Conservation (phyloP, 2,797 vertebrate genomes). For the Chelon auratus region DNA sequence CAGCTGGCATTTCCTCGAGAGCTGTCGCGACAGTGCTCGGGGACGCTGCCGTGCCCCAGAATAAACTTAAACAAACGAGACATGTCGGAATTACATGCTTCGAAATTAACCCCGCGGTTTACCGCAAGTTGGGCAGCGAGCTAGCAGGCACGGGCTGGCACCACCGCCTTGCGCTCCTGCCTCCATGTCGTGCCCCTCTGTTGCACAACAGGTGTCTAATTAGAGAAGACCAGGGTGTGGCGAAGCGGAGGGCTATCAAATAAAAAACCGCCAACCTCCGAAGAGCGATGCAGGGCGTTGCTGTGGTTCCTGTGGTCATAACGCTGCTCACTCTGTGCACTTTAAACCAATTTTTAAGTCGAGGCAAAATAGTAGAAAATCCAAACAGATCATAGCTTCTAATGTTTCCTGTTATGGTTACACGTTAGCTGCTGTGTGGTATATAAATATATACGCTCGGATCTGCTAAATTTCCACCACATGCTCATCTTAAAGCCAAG, state of each 20-base stretch:
- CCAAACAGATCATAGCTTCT: conserved; percentile 42
- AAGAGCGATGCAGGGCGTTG: conserved; percentile 51
- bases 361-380: conserved; percentile 46
- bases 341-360: conserved; percentile 39
- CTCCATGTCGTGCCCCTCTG: conserved; percentile 48
- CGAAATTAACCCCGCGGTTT: conserved; percentile 69
- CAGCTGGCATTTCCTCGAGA: conserved; percentile 46
- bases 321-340: conserved; percentile 25
- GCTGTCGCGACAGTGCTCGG: conserved; percentile 53
- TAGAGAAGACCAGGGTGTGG: conserved; percentile 74
- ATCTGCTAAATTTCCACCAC: conserved; percentile 27
- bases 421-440: not conserved
- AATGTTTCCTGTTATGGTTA: conserved; percentile 44
- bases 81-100: conserved; percentile 77
- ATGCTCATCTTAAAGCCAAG: conserved; percentile 37
- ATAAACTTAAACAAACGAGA: conserved; percentile 74
- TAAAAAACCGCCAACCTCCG: conserved; percentile 59
- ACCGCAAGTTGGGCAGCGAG: conserved; percentile 66
- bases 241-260: conserved; percentile 60
- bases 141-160: conserved; percentile 67
- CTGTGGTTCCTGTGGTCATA: conserved; percentile 62
- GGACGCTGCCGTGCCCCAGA: conserved; percentile 59
- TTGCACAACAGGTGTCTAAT: conserved; percentile 80
- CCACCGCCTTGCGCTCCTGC: conserved; percentile 35
- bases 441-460: conserved; percentile 48